These are phyloP conservation scores for Glaucidium brasilianum DNA, from an alignment of 2,113 vertebrate genomes.

Conservation along the genomic window DNA sequence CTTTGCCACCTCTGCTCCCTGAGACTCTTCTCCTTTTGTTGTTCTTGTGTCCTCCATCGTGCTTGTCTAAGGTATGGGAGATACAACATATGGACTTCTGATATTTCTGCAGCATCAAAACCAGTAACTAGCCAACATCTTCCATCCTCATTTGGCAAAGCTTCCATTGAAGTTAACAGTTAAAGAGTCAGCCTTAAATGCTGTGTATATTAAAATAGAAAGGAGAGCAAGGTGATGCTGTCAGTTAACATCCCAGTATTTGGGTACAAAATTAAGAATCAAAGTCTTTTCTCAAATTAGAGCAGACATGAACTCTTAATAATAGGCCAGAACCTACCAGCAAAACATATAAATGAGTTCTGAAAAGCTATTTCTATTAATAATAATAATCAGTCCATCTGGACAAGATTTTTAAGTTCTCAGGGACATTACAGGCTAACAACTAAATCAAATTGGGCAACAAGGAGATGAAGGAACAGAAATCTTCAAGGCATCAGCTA, in stretches of 20 bases:
- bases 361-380: constrained; percentile 29
- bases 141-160: neutral
- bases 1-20: neutral
- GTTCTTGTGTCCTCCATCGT: neutral
- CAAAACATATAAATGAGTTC: constrained; percentile 16
- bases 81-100: accelerated
- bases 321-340: neutral
- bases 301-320: neutral
- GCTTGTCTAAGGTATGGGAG: neutral
- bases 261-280: constrained; percentile 5
- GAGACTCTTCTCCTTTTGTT: neutral
- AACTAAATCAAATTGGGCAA: neutral
- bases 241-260: neutral
- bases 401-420: neutral
- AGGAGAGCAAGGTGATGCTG: constrained; percentile 3
- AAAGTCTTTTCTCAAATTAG: constrained; percentile 18
- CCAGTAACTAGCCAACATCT: neutral
- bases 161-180: neutral
- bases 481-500: neutral
- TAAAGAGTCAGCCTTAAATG: constrained; percentile 7
- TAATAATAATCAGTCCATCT: neutral
- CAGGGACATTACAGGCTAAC: neutral
- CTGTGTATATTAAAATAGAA: neutral
- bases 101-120: neutral
- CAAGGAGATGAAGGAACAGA: neutral